phyloP scores from a whole-genome alignment of 2,797 vertebrate genomes.

The Micrastur ruficollis region DNA sequence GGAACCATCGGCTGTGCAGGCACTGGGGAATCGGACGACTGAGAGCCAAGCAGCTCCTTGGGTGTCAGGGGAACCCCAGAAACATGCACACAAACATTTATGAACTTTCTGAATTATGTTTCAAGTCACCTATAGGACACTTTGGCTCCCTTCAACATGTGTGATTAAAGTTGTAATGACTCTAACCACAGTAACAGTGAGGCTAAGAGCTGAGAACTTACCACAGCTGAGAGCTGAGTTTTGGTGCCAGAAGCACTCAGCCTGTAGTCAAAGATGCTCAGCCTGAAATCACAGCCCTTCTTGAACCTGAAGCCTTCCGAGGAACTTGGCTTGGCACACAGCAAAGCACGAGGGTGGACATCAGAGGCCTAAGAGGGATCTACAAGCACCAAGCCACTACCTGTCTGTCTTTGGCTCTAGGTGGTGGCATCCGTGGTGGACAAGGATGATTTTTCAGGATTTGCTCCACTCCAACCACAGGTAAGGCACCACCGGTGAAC shows the following conservation, averaged over 20 bases:
- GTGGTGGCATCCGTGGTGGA: conserved; percentile 91
- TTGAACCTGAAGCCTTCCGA: background rate
- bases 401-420: conserved; percentile 64
- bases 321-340: background rate
- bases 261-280: background rate
- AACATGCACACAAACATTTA: background rate
- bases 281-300: background rate
- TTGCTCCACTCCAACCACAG: conserved; percentile 93
- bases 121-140: background rate
- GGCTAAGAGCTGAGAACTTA: background rate
- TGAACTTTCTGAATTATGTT: background rate
- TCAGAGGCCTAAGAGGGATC: background rate
- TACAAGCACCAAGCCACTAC: background rate
- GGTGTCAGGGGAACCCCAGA: background rate
- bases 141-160: background rate
- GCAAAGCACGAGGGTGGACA: background rate
- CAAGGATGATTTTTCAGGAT: conserved; percentile 90
- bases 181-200: background rate
- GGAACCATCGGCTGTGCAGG: background rate
- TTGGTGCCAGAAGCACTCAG: background rate
- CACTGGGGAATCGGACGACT: fast-evolving
- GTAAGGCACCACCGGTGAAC: conserved; percentile 63
- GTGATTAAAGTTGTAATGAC: background rate
- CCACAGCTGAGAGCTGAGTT: background rate
- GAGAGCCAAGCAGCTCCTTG: background rate